Evolutionary conservation across 1,140 invertebrate species (phyloP).

Genomic region (Drosophila mayri): DNA sequence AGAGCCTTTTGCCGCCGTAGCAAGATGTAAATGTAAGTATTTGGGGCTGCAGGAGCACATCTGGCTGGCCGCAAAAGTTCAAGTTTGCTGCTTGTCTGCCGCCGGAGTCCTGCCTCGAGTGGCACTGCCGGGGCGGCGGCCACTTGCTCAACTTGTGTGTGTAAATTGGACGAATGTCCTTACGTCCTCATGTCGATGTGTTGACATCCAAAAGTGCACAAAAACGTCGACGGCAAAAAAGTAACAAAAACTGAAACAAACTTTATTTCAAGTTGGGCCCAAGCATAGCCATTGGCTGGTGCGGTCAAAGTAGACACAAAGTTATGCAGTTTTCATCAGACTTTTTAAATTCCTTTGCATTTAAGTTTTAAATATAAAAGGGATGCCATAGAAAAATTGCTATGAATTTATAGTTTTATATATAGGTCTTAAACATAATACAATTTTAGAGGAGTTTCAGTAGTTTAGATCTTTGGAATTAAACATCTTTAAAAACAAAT

Average conservation of each 20-base stretch:
- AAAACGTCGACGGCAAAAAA: constrained; percentile 21
- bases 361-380: neutral
- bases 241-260: constrained; percentile 33
- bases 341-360: constrained; percentile 13
- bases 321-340: constrained; percentile 21
- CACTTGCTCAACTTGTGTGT: constrained; percentile 59
- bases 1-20: constrained; percentile 9
- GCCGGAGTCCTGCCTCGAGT: constrained; percentile 61
- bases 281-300: constrained; percentile 22
- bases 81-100: constrained; percentile 78
- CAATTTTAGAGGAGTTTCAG: neutral
- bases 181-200: constrained; percentile 75
- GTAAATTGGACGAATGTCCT: constrained; percentile 79
- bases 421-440: neutral
- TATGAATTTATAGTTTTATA: neutral
- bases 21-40: constrained; percentile 54
- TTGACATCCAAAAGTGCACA: constrained; percentile 77
- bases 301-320: constrained; percentile 41
- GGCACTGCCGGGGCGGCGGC: constrained; percentile 22
- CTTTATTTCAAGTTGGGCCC: constrained; percentile 61
- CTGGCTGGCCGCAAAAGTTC: constrained; percentile 77
- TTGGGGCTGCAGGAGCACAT: constrained; percentile 33
- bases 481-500: too few relatives aligned
- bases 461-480: too few relatives aligned
- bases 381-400: neutral